Base-by-base conservation (phyloP, 2,888 invertebrate species). In the Folsomia manolachei region DNA sequence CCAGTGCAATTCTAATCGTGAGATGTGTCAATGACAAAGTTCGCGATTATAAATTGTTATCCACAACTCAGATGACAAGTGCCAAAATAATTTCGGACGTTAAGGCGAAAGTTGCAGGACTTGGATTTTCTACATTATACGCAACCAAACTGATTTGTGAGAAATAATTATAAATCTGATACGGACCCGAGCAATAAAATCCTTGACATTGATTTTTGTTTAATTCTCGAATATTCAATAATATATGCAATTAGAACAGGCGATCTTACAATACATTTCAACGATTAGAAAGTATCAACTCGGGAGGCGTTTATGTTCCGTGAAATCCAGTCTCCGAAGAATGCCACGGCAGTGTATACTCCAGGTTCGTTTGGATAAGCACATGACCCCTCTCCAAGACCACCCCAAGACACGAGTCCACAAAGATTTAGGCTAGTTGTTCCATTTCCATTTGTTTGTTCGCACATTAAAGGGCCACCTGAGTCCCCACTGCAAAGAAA, bases 11-110 rank as follows among this genome's bases (percentile, higher is more conserved):
- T 11, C 63, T 71, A 14, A 27, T 71, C 23, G 68, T 71, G 1
- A 14, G 71, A 27, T 71, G 71, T 19, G 52, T 71, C 27, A 71
- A 71, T 21, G 56, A 68, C 27, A 56, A 67, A 27, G 53, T 71
- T 0, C 56, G 51, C 14, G 71, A 71, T 25, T 71, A 71, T 56
- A 71, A 71, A 27, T 4, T 71, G 21, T 25, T 71, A 18, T 51
- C 66, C 11, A 67, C 67, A 0, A 21, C 63, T 39, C 61, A 23
- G 62, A 60, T 4, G 1, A 64, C 60, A 21, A 39, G 56, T 2
- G 1, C 51, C 0, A 61, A 61, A 23, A 39, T 61, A 14, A 51
- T 66, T 1, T n/a, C 51, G 1, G 71, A 66, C 27, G 62, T 71
- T 11, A 71, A 66, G 51, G 51, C 23, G 9, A 71, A 71, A 62